Evolutionary conservation across 2,797 vertebrate genomes (phyloP).

Genomic region (Pogoniulus pusillus): DNA sequence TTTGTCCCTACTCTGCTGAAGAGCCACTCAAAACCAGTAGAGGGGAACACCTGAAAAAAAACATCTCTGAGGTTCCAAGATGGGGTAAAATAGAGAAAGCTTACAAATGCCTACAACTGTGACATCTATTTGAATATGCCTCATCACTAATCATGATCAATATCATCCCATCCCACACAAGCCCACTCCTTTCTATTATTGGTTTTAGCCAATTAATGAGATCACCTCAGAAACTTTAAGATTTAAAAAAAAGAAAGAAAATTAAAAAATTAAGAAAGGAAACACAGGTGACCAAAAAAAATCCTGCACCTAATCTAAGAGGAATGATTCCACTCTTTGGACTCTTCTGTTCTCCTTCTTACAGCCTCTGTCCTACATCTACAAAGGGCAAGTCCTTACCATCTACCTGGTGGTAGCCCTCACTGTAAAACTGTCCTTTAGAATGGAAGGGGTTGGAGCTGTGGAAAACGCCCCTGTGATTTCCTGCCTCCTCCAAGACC

Average conservation of each 20-base stretch:
- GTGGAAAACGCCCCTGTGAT: slow-evolving; percentile 8
- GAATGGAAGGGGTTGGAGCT: background rate
- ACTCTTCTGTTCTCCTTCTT: background rate
- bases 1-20: slow-evolving; percentile 12
- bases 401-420: background rate
- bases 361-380: background rate
- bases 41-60: slow-evolving; percentile 23
- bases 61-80: slow-evolving; percentile 43
- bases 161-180: slow-evolving; percentile 32
- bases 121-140: slow-evolving; percentile 9
- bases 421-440: background rate
- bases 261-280: background rate
- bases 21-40: background rate
- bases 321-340: background rate
- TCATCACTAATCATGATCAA: slow-evolving; percentile 35
- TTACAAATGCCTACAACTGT: slow-evolving; percentile 27
- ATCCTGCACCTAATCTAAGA: background rate
- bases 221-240: slow-evolving; percentile 33
- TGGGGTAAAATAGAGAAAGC: slow-evolving; percentile 34
- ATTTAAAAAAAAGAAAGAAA: background rate
- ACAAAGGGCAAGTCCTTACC: slow-evolving; percentile 5
- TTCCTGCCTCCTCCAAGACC: slow-evolving; percentile 34
- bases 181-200: slow-evolving; percentile 53
- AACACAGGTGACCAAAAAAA: slow-evolving; percentile 47
- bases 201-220: slow-evolving; percentile 43